These are phyloP conservation scores for Halcyon smyrnensis DNA, from an alignment of 2,797 vertebrate species.

Conservation along the genomic window DNA sequence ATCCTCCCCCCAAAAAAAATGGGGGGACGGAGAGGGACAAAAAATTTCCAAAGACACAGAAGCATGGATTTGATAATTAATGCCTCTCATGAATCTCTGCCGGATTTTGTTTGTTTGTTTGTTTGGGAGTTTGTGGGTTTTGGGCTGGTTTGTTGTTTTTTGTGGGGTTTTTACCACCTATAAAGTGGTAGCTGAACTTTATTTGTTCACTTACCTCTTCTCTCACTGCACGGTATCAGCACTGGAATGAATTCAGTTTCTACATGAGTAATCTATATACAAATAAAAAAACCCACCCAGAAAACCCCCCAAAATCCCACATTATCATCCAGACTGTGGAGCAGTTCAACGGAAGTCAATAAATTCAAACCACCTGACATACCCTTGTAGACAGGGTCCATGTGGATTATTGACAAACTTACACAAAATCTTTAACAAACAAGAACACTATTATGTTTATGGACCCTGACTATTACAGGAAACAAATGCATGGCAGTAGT, in stretches of 20 bases:
- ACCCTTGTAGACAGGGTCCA: neutral
- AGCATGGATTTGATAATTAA: neutral
- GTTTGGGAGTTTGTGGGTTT: neutral
- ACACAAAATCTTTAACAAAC: neutral
- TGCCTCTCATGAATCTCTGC: neutral
- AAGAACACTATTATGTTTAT: neutral
- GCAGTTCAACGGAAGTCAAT: neutral
- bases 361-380: neutral
- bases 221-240: neutral
- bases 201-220: neutral
- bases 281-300: neutral
- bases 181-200: neutral
- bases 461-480: neutral
- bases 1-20: neutral
- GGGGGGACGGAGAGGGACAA: neutral
- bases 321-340: neutral
- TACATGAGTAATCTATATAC: neutral
- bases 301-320: fast-evolving
- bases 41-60: neutral
- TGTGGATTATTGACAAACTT: neutral
- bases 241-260: neutral
- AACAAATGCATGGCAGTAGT: neutral
- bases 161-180: neutral
- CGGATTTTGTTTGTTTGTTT: neutral
- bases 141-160: neutral